Percentiles rank a stretch among this genome's conserved stretches.
Evolutionary conservation across 2,113 vertebrate genomes (phyloP).

Genomic region (Oxyruncus cristatus): DNA sequence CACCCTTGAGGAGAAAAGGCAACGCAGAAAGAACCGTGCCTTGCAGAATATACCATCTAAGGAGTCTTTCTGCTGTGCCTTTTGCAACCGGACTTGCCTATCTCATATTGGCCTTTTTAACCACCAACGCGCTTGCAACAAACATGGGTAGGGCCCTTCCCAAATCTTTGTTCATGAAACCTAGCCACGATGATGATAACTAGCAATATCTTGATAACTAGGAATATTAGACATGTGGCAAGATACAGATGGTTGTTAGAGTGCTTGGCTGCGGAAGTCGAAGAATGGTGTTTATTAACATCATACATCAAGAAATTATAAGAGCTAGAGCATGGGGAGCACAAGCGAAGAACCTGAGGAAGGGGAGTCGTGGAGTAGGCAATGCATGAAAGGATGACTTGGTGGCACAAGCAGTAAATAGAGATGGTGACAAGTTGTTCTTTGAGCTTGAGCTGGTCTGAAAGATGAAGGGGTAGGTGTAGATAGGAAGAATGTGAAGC

Average conservation of each 20-base stretch:
- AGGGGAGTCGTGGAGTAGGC: background rate
- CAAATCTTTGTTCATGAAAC: too few relatives aligned
- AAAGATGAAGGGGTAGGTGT: rapidly evolving
- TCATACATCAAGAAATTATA: background rate
- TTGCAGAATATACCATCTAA: too few relatives aligned
- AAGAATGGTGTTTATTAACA: background rate
- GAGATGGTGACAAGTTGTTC: background rate
- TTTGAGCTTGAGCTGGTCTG: background rate
- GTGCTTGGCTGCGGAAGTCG: background rate
- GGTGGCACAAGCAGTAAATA: rapidly evolving
- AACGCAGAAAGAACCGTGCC: too few relatives aligned
- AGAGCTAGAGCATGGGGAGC: background rate
- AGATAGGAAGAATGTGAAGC: background rate
- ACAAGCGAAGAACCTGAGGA: background rate
- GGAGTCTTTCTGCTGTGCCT: too few relatives aligned
- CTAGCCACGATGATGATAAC: too few relatives aligned
- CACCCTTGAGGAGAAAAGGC: too few relatives aligned
- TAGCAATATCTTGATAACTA: background rate
- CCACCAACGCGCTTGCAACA: too few relatives aligned
- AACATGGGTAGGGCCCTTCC: too few relatives aligned
- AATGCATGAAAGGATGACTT: rapidly evolving
- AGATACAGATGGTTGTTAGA: background rate
- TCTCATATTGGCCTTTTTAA: too few relatives aligned
- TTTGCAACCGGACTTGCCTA: too few relatives aligned
- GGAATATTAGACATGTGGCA: background rate